phyloP scores from a whole-genome alignment of 2,888 invertebrate species.

The Sclerodermus sp. region DNA sequence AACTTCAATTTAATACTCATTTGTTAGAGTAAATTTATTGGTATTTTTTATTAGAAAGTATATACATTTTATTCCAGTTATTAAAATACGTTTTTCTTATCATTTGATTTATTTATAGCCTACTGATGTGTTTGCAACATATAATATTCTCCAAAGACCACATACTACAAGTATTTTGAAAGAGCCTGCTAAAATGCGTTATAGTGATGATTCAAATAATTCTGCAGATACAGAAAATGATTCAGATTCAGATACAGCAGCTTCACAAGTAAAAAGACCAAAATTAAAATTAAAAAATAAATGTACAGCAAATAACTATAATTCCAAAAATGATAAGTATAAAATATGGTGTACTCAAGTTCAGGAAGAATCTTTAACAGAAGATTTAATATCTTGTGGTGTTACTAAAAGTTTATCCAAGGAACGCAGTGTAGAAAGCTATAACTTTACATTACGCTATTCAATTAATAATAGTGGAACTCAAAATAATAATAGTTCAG shows the following conservation, averaged over 20 bases:
- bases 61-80: neutral
- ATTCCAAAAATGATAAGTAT: conserved; percentile 67
- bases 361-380: conserved; percentile 80
- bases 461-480: conserved; percentile 23
- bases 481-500: conserved; percentile 60
- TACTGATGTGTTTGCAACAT: conserved; percentile 45
- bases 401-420: conserved; percentile 68
- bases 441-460: conserved; percentile 68
- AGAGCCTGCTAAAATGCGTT: conserved; percentile 60
- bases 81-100: neutral
- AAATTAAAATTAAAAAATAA: conserved; percentile 59
- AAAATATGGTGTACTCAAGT: conserved; percentile 73
- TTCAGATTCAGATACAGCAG: conserved; percentile 59
- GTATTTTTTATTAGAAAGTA: conserved; percentile 2
- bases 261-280: conserved; percentile 61
- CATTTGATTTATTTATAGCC: conserved; percentile 28
- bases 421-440: conserved; percentile 74
- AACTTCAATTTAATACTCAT: neutral
- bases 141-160: conserved; percentile 51
- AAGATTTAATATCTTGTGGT: conserved; percentile 77
- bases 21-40: neutral
- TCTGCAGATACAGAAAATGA: conserved; percentile 64
- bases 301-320: conserved; percentile 50
- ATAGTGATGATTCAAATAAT: conserved; percentile 63
- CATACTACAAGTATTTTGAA: conserved; percentile 31